Evolutionary conservation across 2,888 invertebrate genomes (phyloP).

Genomic region (Synanthedon andrenaeformis): DNA sequence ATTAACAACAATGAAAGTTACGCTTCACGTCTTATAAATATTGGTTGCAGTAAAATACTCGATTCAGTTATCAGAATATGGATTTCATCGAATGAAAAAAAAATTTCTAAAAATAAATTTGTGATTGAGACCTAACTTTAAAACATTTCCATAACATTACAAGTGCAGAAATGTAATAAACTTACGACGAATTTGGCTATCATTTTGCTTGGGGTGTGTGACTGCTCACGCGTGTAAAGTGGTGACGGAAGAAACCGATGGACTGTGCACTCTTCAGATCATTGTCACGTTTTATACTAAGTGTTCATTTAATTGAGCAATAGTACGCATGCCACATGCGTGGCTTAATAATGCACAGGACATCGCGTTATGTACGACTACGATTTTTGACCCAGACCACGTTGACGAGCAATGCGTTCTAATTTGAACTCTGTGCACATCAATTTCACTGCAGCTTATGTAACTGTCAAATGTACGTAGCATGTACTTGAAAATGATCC

Average conservation of each 20-base stretch:
- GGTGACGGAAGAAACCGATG: slow-evolving; percentile 31
- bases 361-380: slow-evolving; percentile 35
- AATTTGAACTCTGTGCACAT: slow-evolving; percentile 51
- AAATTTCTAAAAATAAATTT: not conserved
- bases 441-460: slow-evolving; percentile 58
- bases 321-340: slow-evolving; percentile 23
- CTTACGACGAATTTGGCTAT: slow-evolving; percentile 67
- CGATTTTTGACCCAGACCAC: slow-evolving; percentile 57
- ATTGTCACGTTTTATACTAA: slow-evolving; percentile 54
- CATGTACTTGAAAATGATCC: not conserved
- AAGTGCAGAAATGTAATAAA: slow-evolving; percentile 4
- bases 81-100: too few species aligned
- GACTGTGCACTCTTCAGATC: slow-evolving; percentile 53
- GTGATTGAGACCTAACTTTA: not conserved
- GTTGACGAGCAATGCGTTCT: slow-evolving; percentile 50
- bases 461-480: slow-evolving; percentile 28
- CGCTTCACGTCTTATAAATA: too few species aligned
- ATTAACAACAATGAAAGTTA: too few species aligned
- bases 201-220: slow-evolving; percentile 58
- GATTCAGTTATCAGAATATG: too few species aligned
- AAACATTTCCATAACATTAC: not conserved
- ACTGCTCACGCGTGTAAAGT: slow-evolving; percentile 48
- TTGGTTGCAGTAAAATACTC: too few species aligned
- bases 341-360: slow-evolving; percentile 48
- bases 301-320: slow-evolving; percentile 49